Evolutionary conservation across 2,797 vertebrate genomes (phyloP), one percentile per base, ranked within the genome.

Genomic region (Oreortyx pictus): DNA sequence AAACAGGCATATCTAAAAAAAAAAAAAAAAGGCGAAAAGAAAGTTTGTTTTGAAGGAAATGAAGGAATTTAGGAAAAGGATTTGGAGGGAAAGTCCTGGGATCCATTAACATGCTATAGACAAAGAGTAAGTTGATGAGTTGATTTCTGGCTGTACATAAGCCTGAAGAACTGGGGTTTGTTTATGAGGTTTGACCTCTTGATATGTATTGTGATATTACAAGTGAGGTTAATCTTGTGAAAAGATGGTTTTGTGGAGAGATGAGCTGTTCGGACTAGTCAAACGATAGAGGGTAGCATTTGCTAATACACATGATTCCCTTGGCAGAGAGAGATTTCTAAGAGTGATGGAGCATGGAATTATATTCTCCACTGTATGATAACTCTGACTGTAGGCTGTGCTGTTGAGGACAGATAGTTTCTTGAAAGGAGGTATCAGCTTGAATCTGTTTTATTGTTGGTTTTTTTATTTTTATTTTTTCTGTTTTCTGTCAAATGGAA

Each of bases 281-380:
- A 86, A 76, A 92, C 90, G n/a, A 71, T 82, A 95, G 95, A 52
- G 91, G 92, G 91, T 86, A 95, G 95, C 82, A 94, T 96, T 94
- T 91, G 90, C 91, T 90, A 84, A 85, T 61, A 18, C 59, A 84
- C 43, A 2, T 25, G 23, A n/a, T 39, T 90, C 41, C 52, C 31
- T 73, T 64, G 31, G 47, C 67, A 65, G 41, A 82, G 72, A 73
- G 61, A 29, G 0, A 13, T 74, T 57, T 84, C 56, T 1, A 10
- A 13, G 35, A 7, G 7, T 82, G 25, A 5, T 37, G 41, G 61
- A 61, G 61, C 81, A 46, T 20, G 14, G 50, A 20, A 29, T 44
- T 78, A 24, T 8, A 49, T 79, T n/a, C 49, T 88, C 47, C 14
- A 2, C 31, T 47, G 35, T 3, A 1, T n/a, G 35, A 19, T 10